Conservation (phyloP, 2,113 vertebrate genomes). For the Cottus gobio region DNA sequence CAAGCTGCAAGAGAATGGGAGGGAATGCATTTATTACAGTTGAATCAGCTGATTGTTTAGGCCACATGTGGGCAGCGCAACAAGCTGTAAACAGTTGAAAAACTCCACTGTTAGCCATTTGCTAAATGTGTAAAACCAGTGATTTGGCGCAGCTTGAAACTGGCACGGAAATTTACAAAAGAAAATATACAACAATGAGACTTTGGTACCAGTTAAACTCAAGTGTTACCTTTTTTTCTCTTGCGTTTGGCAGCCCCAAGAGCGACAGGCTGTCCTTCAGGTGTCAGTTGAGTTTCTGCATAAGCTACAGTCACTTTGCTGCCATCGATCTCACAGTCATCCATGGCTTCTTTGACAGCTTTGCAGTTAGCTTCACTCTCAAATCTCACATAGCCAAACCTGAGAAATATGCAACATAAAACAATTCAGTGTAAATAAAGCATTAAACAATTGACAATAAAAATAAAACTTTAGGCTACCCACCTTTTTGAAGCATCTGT, state of each 20-base stretch:
- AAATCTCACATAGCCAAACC: slow-evolving; percentile 96
- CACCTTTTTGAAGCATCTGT: slow-evolving; percentile 91
- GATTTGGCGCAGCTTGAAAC: background rate
- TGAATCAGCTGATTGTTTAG: background rate
- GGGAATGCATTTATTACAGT: background rate
- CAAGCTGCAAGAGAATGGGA: background rate
- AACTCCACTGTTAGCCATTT: background rate
- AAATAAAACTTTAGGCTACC: background rate
- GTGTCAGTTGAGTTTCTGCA: slow-evolving; percentile 71
- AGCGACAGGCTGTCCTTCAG: slow-evolving; percentile 4
- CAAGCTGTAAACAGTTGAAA: background rate
- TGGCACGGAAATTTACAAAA: background rate
- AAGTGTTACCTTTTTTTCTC: slow-evolving; percentile 36
- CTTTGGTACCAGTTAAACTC: background rate
- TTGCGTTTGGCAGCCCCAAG: slow-evolving; percentile 59
- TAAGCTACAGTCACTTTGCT: slow-evolving; percentile 90
- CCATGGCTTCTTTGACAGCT: slow-evolving; percentile 91
- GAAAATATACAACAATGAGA: background rate
- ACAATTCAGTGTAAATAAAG: background rate
- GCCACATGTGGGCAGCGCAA: background rate
- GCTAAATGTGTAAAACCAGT: background rate
- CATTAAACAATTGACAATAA: background rate
- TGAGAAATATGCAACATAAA: slow-evolving; percentile 50
- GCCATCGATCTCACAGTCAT: slow-evolving; percentile 92
- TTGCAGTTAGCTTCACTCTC: slow-evolving; percentile 88